Base-by-base conservation (phyloP, 2,113 vertebrate genomes). In the Chaenogobius annularis region DNA sequence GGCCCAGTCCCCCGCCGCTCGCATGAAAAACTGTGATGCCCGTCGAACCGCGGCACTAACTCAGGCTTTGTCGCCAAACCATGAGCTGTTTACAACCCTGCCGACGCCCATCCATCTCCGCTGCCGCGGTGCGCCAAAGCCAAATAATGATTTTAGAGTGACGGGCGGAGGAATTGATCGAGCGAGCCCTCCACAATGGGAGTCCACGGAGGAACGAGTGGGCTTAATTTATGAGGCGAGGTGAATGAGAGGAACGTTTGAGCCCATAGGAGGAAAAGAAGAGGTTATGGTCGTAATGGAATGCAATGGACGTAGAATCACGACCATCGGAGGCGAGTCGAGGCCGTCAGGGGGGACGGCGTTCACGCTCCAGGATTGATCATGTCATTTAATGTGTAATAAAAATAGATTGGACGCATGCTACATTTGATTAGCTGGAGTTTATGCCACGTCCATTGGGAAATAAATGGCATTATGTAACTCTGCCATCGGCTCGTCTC, bases 111-210 rank as follows among this genome's bases (percentile, higher is more conserved):
- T 92, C 83, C 85, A 88, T 91, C 87, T 85, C 85, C 84, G 55
- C 77, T 87, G 79, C 84, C 61, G 84, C 85, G 85, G 88, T n/a
- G 85, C 84, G 88, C 79, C 55, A 85, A 90, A 87, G 87, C 90
- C 91, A 90, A 90, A 89, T 90, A 89, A 88, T 91, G 88, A 88
- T 89, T 90, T 91, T 86, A 90, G 90, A 82, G 81, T 81, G 80
- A 86, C 61, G 78, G 86, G 88, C 26, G 72, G 15, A 66, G 83
- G 89, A 90, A 92, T 91, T 77, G 85, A 92, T 92, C 73, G 74
- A 76, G 69, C 69, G 84, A 81, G 86, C 89, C 82, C 88, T 75
- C 79, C 75, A 83, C 81, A 80, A 79, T 78, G 78, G 69, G 78
- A 83, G 83, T 69, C 69, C 1, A 43, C 2, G 26, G 70, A 72